Conservation (phyloP, 2,888 invertebrate genomes). For the Patella caerulea region DNA sequence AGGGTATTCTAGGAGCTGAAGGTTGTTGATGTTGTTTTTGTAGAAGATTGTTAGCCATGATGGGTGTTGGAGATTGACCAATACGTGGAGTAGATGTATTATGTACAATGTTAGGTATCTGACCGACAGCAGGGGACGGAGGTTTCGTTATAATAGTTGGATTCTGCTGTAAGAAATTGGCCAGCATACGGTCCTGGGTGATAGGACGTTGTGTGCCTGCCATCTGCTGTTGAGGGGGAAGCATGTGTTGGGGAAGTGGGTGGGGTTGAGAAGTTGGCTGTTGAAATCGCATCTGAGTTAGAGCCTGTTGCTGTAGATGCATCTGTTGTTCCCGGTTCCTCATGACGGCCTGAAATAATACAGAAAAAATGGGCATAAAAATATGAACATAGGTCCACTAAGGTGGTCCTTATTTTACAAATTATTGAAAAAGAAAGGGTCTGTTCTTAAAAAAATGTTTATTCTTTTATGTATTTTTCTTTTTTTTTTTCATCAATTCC, state of each 20-base stretch:
- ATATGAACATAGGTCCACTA: too few species aligned
- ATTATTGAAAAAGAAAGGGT: too few species aligned
- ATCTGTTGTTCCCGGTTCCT: constrained; percentile 63
- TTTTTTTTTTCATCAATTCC: too few species aligned
- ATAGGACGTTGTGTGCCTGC: constrained; percentile 8
- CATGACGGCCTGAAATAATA: constrained; percentile 50
- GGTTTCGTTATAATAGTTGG: constrained; percentile 66
- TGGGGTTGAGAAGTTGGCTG: constrained; percentile 67
- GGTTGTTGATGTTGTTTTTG: constrained; percentile 50
- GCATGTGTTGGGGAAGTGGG: constrained; percentile 81
- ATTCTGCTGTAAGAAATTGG: constrained; percentile 65
- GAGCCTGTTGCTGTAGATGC: constrained; percentile 56
- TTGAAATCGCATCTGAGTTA: constrained; percentile 49
- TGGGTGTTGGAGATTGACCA: constrained; percentile 47
- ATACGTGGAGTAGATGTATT: constrained; percentile 50
- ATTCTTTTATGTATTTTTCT: too few species aligned
- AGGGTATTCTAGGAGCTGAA: constrained; percentile 62
- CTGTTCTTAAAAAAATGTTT: too few species aligned
- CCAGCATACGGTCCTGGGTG: constrained; percentile 53
- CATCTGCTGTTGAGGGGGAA: constrained; percentile 71
- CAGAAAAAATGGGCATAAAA: too few species aligned
- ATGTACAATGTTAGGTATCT: constrained; percentile 41
- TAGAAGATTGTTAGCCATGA: constrained; percentile 36
- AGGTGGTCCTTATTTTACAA: too few species aligned
- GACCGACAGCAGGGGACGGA: constrained; percentile 60